Evolutionary conservation across 1,140 invertebrate genomes (phyloP).

Genomic region (Nasonia longicornis): DNA sequence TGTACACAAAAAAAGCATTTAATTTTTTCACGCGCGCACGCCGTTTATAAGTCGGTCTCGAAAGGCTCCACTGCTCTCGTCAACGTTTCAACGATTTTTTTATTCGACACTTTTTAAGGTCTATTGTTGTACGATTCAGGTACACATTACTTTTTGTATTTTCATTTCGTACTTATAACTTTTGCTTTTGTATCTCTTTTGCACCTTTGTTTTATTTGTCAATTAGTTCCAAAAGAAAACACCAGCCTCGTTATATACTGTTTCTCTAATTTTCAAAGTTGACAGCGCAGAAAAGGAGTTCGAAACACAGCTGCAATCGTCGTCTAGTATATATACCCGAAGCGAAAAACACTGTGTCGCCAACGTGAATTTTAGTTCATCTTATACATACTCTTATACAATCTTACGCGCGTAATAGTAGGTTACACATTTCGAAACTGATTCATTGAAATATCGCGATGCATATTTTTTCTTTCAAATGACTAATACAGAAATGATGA

Average conservation of each 20-base stretch:
- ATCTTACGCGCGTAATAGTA: neutral
- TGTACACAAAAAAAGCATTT: constrained; percentile 37
- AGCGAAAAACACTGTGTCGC: neutral
- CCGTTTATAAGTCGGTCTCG: constrained; percentile 39
- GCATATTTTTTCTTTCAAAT: neutral
- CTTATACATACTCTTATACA: constrained; percentile 11
- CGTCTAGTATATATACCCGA: neutral
- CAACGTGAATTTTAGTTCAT: constrained; percentile 9
- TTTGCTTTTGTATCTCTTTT: constrained; percentile 34
- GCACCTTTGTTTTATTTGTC: constrained; percentile 8
- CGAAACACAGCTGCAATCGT: constrained; percentile 15
- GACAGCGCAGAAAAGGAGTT: constrained; percentile 42
- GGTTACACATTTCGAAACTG: constrained; percentile 20
- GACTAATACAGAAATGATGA: neutral
- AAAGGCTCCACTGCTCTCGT: constrained; percentile 44
- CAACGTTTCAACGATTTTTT: constrained; percentile 38
- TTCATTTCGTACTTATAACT: constrained; percentile 18
- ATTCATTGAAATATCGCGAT: neutral
- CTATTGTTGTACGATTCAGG: constrained; percentile 49
- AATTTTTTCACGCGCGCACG: constrained; percentile 20
- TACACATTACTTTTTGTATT: constrained; percentile 44
- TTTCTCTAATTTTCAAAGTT: constrained; percentile 30
- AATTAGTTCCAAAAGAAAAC: constrained; percentile 15
- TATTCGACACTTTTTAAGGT: constrained; percentile 41
- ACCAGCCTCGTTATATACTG: neutral